A percentile compares a stretch with the other conserved stretches of the same genome.
phyloP scores from a whole-genome alignment of 2,888 invertebrate species.

The Hydrotaea cyrtoneurina region DNA sequence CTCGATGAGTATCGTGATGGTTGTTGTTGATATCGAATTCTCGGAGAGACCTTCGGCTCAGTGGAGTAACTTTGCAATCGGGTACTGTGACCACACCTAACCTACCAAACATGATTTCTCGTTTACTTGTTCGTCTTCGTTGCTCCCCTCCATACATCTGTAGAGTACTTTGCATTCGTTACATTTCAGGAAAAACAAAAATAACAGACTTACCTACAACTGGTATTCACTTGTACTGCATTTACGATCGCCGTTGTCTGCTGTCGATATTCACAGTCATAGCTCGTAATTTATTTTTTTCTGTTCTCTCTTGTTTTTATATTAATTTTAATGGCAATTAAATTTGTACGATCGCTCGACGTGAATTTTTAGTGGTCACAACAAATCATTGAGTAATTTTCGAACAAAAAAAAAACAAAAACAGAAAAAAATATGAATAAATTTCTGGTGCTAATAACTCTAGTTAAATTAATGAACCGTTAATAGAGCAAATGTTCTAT shows the following conservation, averaged over 20 bases:
- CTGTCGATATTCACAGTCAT: slow-evolving; percentile 9
- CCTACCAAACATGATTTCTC: no score
- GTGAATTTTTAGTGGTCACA: slow-evolving; percentile 40
- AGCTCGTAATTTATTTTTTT: slow-evolving; percentile 23
- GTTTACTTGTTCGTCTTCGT: no score
- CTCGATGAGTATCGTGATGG: no score
- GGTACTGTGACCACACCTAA: no score
- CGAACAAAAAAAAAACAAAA: neutral
- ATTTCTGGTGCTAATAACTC: neutral
- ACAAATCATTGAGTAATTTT: slow-evolving; percentile 30
- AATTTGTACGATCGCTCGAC: slow-evolving; percentile 39
- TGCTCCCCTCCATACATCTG: no score
- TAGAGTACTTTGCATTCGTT: neutral
- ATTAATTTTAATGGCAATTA: slow-evolving; percentile 55
- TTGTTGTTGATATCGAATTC: no score
- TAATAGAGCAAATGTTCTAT: neutral
- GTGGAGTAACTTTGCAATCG: no score
- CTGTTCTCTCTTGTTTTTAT: slow-evolving; percentile 42
- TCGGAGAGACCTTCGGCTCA: no score
- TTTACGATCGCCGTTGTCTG: no score
- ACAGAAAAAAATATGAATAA: neutral
- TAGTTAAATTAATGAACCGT: neutral
- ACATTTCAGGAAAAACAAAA: neutral
- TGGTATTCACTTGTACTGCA: slow-evolving; percentile 32
- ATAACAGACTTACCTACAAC: neutral